Percentiles rank a stretch among this genome's conserved stretches.
Conservation (phyloP, 2,888 invertebrate species). For the Phania funesta region DNA sequence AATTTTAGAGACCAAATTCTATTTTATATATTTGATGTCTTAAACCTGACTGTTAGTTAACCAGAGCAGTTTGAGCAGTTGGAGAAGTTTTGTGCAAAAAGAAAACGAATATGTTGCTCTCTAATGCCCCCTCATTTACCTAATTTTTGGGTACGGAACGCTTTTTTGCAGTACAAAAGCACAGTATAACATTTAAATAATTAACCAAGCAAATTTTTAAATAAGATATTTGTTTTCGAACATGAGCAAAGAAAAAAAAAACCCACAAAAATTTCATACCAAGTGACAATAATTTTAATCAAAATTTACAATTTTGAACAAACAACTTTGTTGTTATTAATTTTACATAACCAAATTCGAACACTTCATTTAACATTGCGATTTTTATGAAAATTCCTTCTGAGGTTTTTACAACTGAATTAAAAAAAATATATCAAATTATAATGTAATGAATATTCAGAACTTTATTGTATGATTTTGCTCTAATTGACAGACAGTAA, state of each 20-base stretch:
- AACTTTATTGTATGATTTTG: neutral
- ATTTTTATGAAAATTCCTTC: slow-evolving; percentile 31
- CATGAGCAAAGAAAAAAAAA: neutral
- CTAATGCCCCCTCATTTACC: too few relatives aligned
- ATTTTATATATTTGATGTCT: too few relatives aligned
- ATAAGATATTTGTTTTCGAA: neutral
- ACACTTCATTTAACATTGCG: slow-evolving; percentile 37
- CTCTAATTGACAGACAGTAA: neutral
- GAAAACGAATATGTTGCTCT: too few relatives aligned
- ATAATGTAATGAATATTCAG: neutral
- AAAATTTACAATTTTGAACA: neutral
- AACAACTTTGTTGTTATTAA: slow-evolving; percentile 6
- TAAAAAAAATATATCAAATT: neutral
- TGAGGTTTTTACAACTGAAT: slow-evolving; percentile 13
- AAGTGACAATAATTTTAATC: neutral
- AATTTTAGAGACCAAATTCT: too few relatives aligned
- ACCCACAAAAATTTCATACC: neutral
- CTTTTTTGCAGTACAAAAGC: too few relatives aligned
- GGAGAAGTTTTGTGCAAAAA: too few relatives aligned
- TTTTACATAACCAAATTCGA: slow-evolving; percentile 18
- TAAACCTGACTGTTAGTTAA: too few relatives aligned
- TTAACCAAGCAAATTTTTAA: too few relatives aligned
- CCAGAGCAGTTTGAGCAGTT: too few relatives aligned
- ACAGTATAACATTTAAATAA: too few relatives aligned
- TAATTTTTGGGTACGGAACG: too few relatives aligned